Base-by-base conservation (phyloP, 2,113 vertebrate species). In the Phocoena sinus region DNA sequence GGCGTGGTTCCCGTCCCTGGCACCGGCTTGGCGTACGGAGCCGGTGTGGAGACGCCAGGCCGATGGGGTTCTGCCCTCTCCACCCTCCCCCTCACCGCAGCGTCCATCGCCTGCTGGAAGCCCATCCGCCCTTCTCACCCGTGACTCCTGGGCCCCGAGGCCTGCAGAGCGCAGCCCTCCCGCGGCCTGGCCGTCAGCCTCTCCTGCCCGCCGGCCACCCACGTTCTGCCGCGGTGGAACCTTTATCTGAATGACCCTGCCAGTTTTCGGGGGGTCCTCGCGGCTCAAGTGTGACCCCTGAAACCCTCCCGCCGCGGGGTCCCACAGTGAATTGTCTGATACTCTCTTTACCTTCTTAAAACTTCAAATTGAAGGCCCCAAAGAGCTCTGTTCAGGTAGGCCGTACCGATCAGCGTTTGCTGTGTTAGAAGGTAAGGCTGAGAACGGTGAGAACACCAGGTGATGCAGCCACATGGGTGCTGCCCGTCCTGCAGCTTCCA, bases 391-490 rank as follows among this genome's bases (percentile, higher is more conserved):
- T 12, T 18, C 18, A 5, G 0, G 3, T 56, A 60, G 12, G 15
- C 5, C 2, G 0, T 6, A 2, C 33, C 1, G 36, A 3, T 33
- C 3, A 8, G 2, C 28, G 23, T n/a, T 13, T 12, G 28, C 76
- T 33, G 23, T 14, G 2, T 79, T 63, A 26, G 53, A 21, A 44
- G 2, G 23, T 1, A 18, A 20, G 23, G 81, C 17, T 3, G 2
- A 23, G 83, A 38, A 5, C 0, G 13, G 20, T 44, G n/a, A 9
- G 38, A 8, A 31, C 23, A 0, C 0, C 3, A 36, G 74, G 5
- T 1, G 2, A 1, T 4, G 8, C 6, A 31, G 20, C 20, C 56
- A 1, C 15, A 0, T 31, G 65, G 8, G 0, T 18, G 9, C 50
- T 56, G 3, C 33, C 53, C 3, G 0, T 26, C 81, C 33, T 31